phyloP scores from a whole-genome alignment of 2,113 vertebrate genomes.

The Acrocephalus arundinaceus region DNA sequence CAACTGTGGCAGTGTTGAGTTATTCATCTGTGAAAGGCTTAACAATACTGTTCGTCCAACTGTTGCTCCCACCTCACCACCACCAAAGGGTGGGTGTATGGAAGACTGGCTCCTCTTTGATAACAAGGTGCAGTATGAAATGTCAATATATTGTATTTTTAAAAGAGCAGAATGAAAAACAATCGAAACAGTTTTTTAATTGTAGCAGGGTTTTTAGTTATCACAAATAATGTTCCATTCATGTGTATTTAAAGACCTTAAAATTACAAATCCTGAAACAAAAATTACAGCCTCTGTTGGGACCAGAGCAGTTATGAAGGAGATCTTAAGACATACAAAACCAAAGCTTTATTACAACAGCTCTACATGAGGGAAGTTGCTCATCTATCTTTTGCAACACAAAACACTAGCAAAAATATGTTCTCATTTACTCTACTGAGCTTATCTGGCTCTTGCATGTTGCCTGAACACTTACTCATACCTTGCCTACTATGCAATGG shows the following conservation, averaged over 20 bases:
- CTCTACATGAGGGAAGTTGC: not conserved
- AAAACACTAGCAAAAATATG: not conserved
- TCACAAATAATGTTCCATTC: not conserved
- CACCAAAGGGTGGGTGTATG: constrained; percentile 79
- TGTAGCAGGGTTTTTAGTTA: not conserved
- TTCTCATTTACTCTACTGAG: not conserved
- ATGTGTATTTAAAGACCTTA: not conserved
- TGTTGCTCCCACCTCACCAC: constrained; percentile 66
- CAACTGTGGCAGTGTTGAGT: constrained; percentile 83
- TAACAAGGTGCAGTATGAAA: constrained; percentile 79
- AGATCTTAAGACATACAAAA: not conserved
- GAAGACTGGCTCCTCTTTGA: constrained; percentile 83
- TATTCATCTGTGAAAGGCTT: constrained; percentile 90
- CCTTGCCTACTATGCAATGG: not conserved
- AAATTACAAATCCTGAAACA: not conserved
- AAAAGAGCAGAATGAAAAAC: not conserved
- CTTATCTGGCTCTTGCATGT: not conserved
- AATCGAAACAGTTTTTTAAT: not conserved
- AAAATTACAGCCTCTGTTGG: not conserved
- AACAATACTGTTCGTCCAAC: constrained; percentile 78
- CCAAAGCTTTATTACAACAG: not conserved
- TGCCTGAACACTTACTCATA: not conserved
- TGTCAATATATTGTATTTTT: not conserved
- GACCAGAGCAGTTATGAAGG: not conserved
- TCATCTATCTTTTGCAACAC: not conserved